Evolutionary conservation across 2,113 vertebrate species (phyloP).

Genomic region (Osmerus mordax): DNA sequence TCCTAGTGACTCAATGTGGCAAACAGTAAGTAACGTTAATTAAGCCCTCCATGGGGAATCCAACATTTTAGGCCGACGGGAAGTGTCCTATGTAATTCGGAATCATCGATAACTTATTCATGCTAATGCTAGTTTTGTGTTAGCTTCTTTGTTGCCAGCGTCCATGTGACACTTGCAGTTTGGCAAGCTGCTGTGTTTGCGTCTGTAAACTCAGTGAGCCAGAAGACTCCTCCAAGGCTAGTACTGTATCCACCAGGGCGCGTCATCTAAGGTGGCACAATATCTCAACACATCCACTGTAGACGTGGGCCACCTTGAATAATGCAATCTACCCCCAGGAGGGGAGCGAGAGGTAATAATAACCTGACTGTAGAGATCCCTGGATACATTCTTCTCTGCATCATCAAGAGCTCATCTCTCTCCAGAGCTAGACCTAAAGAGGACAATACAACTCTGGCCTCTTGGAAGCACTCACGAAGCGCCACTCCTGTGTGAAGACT

Average conservation of each 20-base stretch:
- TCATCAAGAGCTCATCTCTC: slow-evolving; percentile 22
- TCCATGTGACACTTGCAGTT: background rate
- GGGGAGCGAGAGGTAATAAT: slow-evolving; percentile 35
- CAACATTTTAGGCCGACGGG: background rate
- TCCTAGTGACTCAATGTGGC: slow-evolving; percentile 27
- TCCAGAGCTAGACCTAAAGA: slow-evolving; percentile 17
- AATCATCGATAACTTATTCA: slow-evolving; percentile 7
- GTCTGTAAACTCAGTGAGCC: background rate
- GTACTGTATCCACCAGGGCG: slow-evolving; percentile 21
- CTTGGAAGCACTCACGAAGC: background rate
- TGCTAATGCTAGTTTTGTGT: slow-evolving; percentile 14
- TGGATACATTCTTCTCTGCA: slow-evolving; percentile 1
- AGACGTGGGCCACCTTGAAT: slow-evolving; percentile 28
- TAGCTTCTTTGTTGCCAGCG: background rate
- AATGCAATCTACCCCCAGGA: slow-evolving; percentile 33
- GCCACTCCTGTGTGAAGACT: background rate
- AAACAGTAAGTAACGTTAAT: slow-evolving; percentile 30
- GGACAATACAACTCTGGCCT: slow-evolving; percentile 10
- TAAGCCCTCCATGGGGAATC: slow-evolving; percentile 18
- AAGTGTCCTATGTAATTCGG: background rate
- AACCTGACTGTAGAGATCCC: slow-evolving; percentile 30
- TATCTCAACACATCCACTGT: slow-evolving; percentile 12
- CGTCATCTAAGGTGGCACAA: slow-evolving; percentile 20
- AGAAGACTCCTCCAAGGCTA: slow-evolving; percentile 10
- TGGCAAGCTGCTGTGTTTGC: background rate